A percentile compares a stretch with the other conserved stretches of the same genome.
phyloP scores from a whole-genome alignment of 2,888 invertebrate species.

The Saturnia pavonia region DNA sequence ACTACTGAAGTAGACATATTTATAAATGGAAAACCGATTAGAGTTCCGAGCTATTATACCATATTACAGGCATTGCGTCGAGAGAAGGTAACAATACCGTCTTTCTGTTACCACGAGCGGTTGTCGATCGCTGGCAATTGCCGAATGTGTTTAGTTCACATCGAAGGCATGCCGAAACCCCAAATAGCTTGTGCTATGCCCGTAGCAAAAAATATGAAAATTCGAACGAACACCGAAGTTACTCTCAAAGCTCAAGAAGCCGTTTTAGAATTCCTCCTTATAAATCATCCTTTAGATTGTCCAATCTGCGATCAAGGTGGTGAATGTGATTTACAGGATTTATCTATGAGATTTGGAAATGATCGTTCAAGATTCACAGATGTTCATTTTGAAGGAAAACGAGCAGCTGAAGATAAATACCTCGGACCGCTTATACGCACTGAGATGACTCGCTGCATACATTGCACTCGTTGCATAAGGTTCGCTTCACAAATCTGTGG shows the following conservation, averaged over 20 bases:
- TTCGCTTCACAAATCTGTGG: constrained; percentile 99
- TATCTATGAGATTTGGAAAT: constrained; percentile 98
- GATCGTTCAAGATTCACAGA: constrained; percentile 96
- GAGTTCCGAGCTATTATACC: constrained; percentile 96
- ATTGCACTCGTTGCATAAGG: constrained; percentile 98
- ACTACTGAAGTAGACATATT: constrained; percentile 85
- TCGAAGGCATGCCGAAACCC: constrained; percentile 97
- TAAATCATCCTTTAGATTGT: constrained; percentile 99
- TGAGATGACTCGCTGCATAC: constrained; percentile 99
- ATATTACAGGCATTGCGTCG: constrained; percentile 86
- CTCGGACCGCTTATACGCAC: constrained; percentile 98
- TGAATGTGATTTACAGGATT: constrained; percentile 97
- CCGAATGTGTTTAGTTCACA: constrained; percentile 98
- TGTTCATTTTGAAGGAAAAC: constrained; percentile 92
- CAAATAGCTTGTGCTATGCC: constrained; percentile 99
- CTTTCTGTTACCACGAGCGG: constrained; percentile 99
- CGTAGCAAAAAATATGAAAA: constrained; percentile 97
- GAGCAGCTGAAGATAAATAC: constrained; percentile 98
- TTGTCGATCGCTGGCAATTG: constrained; percentile 99
- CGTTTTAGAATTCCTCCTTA: constrained; percentile 98
- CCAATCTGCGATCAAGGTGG: constrained; percentile 99
- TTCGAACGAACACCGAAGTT: constrained; percentile 96
- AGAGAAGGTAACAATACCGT: constrained; percentile 83
- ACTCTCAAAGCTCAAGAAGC: constrained; percentile 86
- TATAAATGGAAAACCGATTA: constrained; percentile 95